These are phyloP conservation scores for Lypha dubia DNA, from an alignment of 2,888 invertebrate species.

Conservation along the genomic window DNA sequence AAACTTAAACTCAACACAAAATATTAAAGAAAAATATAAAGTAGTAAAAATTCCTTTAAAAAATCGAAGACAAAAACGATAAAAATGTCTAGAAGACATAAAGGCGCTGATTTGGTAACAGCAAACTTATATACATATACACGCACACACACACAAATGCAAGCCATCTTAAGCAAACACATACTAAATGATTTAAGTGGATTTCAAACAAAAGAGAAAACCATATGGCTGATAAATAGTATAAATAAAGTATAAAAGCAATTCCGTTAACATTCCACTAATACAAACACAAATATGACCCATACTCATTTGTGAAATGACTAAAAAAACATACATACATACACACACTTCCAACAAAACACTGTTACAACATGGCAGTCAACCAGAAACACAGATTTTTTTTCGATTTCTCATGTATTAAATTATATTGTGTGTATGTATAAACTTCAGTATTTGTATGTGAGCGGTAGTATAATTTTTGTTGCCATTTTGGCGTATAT, in stretches of 20 bases:
- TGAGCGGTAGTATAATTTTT: background rate
- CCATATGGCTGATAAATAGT: constrained; percentile 51
- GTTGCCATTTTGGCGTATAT: constrained; percentile 55
- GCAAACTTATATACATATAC: background rate
- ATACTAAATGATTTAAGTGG: constrained; percentile 24
- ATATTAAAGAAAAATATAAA: constrained; percentile 66
- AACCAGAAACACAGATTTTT: constrained; percentile 57
- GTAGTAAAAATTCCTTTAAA: constrained; percentile 57
- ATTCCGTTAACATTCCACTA: constrained; percentile 53
- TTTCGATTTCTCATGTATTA: constrained; percentile 16
- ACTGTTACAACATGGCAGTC: constrained; percentile 63
- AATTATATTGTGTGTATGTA: constrained; percentile 3
- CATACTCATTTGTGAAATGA: constrained; percentile 27
- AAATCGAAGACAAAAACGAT: constrained; percentile 82
- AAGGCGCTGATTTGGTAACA: constrained; percentile 69
- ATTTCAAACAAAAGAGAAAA: constrained; percentile 51
- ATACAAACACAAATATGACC: constrained; percentile 37
- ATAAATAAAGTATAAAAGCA: constrained; percentile 1
- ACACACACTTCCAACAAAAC: constrained; percentile 6
- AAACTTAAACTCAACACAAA: constrained; percentile 69
- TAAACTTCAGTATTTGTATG: background rate
- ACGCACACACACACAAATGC: background rate
- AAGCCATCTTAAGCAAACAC: constrained; percentile 14
- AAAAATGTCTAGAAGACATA: constrained; percentile 82
- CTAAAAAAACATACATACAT: no score